A percentile compares a stretch with the other conserved stretches of the same genome.
Conservation (phyloP, 2,113 vertebrate genomes). For the Poeciliopsis turrubarensis region DNA sequence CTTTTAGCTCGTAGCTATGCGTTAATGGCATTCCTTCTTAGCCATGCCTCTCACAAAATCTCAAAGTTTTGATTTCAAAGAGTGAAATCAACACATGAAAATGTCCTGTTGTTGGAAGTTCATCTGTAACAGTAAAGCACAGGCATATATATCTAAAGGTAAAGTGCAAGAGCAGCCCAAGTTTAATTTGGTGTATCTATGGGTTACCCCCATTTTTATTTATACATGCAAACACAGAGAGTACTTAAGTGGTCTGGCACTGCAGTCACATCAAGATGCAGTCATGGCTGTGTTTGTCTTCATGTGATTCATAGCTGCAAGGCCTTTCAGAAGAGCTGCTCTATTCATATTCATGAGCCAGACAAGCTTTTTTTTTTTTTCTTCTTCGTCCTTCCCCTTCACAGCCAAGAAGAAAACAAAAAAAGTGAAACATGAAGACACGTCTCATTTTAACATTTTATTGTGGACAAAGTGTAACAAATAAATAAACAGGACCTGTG, state of each 20-base stretch:
- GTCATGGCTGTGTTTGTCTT: constrained; percentile 9
- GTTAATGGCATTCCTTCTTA: too few species aligned
- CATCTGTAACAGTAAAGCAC: too few species aligned
- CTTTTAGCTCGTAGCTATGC: too few species aligned
- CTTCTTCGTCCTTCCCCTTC: not conserved
- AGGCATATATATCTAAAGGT: too few species aligned
- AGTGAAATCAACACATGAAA: too few species aligned
- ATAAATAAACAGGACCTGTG: constrained; percentile 74
- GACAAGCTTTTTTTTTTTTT: not conserved
- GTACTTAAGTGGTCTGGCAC: not conserved
- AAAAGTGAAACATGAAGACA: not conserved
- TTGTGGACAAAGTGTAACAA: constrained; percentile 61
- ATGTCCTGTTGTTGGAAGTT: too few species aligned
- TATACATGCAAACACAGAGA: not conserved
- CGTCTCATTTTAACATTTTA: constrained; percentile 54
- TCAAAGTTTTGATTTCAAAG: too few species aligned
- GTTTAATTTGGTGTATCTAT: not conserved
- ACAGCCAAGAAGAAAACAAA: not conserved
- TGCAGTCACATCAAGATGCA: not conserved
- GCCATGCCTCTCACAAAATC: too few species aligned
- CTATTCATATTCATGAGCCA: constrained; percentile 9
- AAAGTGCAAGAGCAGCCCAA: too few species aligned
- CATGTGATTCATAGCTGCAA: constrained; percentile 1
- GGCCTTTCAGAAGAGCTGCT: not conserved
- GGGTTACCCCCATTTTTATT: not conserved